Base-by-base conservation (phyloP, 2,888 invertebrate genomes). In the Cartodere bifasciata region DNA sequence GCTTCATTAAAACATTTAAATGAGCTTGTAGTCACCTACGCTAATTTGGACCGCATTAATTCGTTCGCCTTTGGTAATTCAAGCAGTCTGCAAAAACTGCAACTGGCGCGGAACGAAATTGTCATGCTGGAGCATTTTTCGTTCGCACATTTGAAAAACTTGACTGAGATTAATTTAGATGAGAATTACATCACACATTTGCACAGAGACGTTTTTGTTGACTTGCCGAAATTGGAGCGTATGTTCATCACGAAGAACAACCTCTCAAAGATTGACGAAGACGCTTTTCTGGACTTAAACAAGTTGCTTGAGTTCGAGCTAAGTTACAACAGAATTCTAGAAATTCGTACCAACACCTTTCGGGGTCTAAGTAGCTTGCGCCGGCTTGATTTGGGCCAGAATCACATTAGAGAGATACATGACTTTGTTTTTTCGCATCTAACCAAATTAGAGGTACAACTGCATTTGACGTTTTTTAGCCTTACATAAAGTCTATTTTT, bases 161-260 rank as follows among this genome's bases (percentile, higher is more conserved):
- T 86, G 44, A 72, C 72, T 2, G 63, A 70, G 23, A 64, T 87
- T 41, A 75, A 74, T 53, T 58, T 87, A 42, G 78, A 79, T 47
- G 77, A 80, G 40, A 87, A 87, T 59, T 68, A 71, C 52, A 77
- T 87, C 42, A 65, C 72, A 9, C 81, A 81, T 52, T 70, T 87
- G 31, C 74, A 74, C 45, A 67, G 74, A 29, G 72, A 75, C 46
- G 76, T 77, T 1, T 86, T 87, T 55, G 68, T 72, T 26, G 75
- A 80, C 52, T 55, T 85, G 32, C 83, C 84, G 0, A 67, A 69
- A 32, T 60, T 84, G 40, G 72, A 74, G 45, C 75, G 79, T 39
- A 69, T 95, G 22, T 75, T 75, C 40, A 67, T 95, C 29, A 84
- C 86, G 46, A 79, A 80, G 52, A 95, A 95, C 62, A 80, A 82